Base-by-base conservation (phyloP, 2,113 vertebrate species). In the Dipodomys spectabilis region DNA sequence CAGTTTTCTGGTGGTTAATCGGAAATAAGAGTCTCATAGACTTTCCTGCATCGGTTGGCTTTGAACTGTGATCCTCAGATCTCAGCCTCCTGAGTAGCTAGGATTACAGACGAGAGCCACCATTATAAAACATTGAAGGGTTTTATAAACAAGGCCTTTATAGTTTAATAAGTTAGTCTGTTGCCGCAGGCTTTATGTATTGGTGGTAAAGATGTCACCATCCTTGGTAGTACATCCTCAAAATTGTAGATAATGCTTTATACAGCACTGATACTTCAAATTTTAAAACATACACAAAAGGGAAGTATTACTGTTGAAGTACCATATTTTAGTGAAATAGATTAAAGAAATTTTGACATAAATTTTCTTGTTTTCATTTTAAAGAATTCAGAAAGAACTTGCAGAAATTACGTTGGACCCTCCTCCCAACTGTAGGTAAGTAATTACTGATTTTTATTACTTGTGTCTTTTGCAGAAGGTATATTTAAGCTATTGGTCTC, bases 381-480 rank as follows among this genome's bases (percentile, higher is more conserved):
- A 87, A 98, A 99, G 99, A 98, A 99, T 99, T 98, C 99, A 99
- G 97, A 99, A 99, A 94, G 99, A 99, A 97, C 99, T 99, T 85
- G 99, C 99, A 96, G 99, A 99, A 98, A 99, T 99, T 97, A 99
- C 99, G 78, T 98, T 99, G 98, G 99, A 99, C 93, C 99, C 99
- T 64, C 99, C 99, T 97, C 99, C 99, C 60, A 99, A 99, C 98
- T 99, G 99, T 99, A 99, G 99, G 99, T 99, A 98, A 99, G 99
- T 98, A 97, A 73, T 94, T 84, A 32, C 44, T 88, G 93, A 77
- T 97, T 97, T 93, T 98, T 97, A 93, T 97, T 35, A 83, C 94
- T 96, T 97, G 86, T 73, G 88, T 93, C 15, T 88, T 93, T 81
- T 91, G 85, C 35, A 62, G 90, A 72, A 82, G 87, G 83, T 95